Evolutionary conservation across 2,113 vertebrate species (phyloP).

Genomic region (Camelus dromedarius): DNA sequence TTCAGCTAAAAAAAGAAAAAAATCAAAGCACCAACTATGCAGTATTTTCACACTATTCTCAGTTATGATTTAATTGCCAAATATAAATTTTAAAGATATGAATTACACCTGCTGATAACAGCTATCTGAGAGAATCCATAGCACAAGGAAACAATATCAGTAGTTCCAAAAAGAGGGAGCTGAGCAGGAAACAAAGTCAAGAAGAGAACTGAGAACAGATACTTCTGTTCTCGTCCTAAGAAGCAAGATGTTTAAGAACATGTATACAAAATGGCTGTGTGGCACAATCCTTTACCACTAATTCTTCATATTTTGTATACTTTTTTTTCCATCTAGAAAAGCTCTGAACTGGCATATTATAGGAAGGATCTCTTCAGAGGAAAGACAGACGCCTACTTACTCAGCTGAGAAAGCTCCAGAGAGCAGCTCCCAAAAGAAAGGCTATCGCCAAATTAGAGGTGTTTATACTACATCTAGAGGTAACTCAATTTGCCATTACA

Average conservation of each 20-base stretch:
- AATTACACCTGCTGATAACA: background rate
- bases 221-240: background rate
- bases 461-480: background rate
- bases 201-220: background rate
- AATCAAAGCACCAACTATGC: background rate
- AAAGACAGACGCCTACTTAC: background rate
- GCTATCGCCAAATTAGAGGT: background rate
- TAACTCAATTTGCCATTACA: background rate
- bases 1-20: constrained; percentile 11
- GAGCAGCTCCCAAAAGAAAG: background rate
- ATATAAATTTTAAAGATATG: constrained; percentile 8
- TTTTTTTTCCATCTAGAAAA: background rate
- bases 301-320: background rate
- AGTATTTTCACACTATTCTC: constrained; percentile 5
- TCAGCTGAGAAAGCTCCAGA: background rate
- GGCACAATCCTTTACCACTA: background rate
- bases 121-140: background rate
- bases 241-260: background rate
- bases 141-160: background rate
- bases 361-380: background rate
- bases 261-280: background rate
- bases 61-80: background rate
- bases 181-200: constrained; percentile 18
- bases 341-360: background rate
- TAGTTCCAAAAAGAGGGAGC: background rate